Conservation (phyloP, 2,888 invertebrate species). For the Alsophila aescularia region DNA sequence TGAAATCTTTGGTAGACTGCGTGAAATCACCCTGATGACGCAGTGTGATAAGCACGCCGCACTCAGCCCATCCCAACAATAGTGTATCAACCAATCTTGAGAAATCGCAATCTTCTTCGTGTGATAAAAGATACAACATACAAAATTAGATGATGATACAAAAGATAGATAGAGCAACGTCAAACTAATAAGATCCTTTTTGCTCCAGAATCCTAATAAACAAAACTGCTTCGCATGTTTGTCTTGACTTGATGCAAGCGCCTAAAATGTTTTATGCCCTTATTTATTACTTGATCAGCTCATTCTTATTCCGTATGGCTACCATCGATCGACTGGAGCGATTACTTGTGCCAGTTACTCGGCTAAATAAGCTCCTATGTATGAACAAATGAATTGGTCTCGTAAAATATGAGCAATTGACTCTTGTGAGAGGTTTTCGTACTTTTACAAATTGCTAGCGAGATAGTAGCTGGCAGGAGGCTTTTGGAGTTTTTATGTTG, state of each 20-base stretch:
- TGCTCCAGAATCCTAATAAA: slow-evolving; percentile 13
- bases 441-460: slow-evolving; percentile 29
- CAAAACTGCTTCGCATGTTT: slow-evolving; percentile 14
- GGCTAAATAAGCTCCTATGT: slow-evolving; percentile 32
- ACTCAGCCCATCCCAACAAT: too few species aligned
- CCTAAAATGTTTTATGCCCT: slow-evolving; percentile 40
- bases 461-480: neutral
- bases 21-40: too few species aligned
- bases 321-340: slow-evolving; percentile 41
- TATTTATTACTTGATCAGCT: slow-evolving; percentile 48
- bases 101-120: too few species aligned
- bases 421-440: slow-evolving; percentile 31
- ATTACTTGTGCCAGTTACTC: slow-evolving; percentile 41
- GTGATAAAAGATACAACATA: neutral
- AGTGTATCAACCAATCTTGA: too few species aligned
- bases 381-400: slow-evolving; percentile 34
- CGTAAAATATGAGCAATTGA: slow-evolving; percentile 37
- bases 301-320: slow-evolving; percentile 49
- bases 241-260: slow-evolving; percentile 10
- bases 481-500: slow-evolving; percentile 15
- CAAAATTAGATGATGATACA: slow-evolving; percentile 1
- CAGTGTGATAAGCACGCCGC: too few species aligned
- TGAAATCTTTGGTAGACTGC: too few species aligned
- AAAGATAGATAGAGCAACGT: slow-evolving; percentile 2
- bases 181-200: slow-evolving; percentile 6